Percentiles rank a stretch among this genome's conserved stretches.
Evolutionary conservation across 2,888 invertebrate species (phyloP).

Genomic region (Rhabditophanes sp.): DNA sequence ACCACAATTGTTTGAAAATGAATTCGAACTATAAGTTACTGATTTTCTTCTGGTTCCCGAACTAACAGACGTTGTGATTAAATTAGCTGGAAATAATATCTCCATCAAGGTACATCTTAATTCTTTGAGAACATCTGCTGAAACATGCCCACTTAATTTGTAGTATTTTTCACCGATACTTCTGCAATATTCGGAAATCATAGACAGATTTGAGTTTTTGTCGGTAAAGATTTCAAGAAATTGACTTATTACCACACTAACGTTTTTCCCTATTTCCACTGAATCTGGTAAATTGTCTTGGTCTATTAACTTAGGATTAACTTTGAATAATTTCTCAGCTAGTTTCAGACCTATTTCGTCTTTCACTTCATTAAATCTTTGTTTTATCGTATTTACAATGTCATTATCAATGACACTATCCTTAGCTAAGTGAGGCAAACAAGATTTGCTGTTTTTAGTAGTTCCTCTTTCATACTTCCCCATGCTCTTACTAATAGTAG

Average conservation of each 20-base stretch:
- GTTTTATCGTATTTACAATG: too few relatives aligned
- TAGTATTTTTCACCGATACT: slow-evolving; percentile 17
- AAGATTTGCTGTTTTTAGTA: slow-evolving; percentile 4
- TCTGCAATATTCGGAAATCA: slow-evolving; percentile 18
- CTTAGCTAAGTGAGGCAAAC: neutral
- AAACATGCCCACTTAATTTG: slow-evolving; percentile 20
- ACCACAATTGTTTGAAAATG: slow-evolving; percentile 11
- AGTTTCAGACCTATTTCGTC: too few relatives aligned
- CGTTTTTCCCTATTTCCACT: too few relatives aligned
- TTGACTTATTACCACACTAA: slow-evolving; percentile 10
- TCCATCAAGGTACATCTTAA: too few relatives aligned
- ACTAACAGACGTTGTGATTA: neutral
- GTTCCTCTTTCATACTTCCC: slow-evolving; percentile 3
- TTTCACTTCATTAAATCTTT: too few relatives aligned
- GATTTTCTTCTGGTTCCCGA: slow-evolving; percentile 4
- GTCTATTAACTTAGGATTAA: slow-evolving; percentile 1
- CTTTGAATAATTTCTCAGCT: too few relatives aligned
- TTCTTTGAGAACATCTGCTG: too few relatives aligned
- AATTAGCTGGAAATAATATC: neutral
- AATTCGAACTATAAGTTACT: neutral
- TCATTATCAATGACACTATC: neutral
- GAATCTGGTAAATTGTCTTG: too few relatives aligned
- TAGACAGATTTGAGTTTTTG: slow-evolving; percentile 11
- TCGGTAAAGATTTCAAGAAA: slow-evolving; percentile 9
- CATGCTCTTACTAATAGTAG: slow-evolving; percentile 7